Evolutionary conservation across 2,888 invertebrate genomes (phyloP).

Genomic region (Thymelicus acteon): DNA sequence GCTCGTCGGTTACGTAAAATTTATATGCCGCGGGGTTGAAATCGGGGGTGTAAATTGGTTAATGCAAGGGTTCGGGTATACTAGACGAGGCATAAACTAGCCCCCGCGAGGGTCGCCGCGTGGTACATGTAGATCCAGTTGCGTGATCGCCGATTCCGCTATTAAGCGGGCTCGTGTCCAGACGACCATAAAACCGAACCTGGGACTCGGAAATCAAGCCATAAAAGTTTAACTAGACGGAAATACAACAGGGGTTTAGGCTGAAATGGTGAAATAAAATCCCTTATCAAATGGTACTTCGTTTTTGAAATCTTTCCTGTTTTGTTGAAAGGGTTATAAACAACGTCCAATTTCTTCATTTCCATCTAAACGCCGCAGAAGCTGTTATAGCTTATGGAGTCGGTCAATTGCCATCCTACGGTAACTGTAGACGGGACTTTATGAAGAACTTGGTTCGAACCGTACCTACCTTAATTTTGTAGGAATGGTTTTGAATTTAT

Average conservation of each 20-base stretch:
- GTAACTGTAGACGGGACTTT: too few species aligned
- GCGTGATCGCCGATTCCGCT: slow-evolving; percentile 35
- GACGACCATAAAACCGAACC: slow-evolving; percentile 38
- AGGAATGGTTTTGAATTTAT: too few species aligned
- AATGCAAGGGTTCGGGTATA: slow-evolving; percentile 59
- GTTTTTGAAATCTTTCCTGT: slow-evolving; percentile 19
- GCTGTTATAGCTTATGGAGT: not conserved
- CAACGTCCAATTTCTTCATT: slow-evolving; percentile 3
- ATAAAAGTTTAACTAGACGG: slow-evolving; percentile 37
- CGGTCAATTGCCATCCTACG: not conserved
- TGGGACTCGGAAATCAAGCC: slow-evolving; percentile 36
- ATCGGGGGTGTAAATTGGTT: slow-evolving; percentile 70
- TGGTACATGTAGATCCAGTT: slow-evolving; percentile 27
- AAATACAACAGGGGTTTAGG: slow-evolving; percentile 34
- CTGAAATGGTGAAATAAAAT: slow-evolving; percentile 30
- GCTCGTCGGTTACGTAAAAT: slow-evolving; percentile 75
- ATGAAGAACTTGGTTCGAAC: too few species aligned
- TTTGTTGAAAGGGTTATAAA: slow-evolving; percentile 9
- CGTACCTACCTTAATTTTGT: too few species aligned
- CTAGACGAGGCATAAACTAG: slow-evolving; percentile 43
- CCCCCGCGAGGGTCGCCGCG: slow-evolving; percentile 39
- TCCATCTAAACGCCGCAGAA: not conserved
- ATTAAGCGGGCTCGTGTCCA: slow-evolving; percentile 25
- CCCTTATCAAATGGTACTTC: slow-evolving; percentile 31
- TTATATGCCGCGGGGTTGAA: slow-evolving; percentile 62